Evolutionary conservation across 2,797 vertebrate species (phyloP).

Genomic region (Rhinatrema bivittatum): DNA sequence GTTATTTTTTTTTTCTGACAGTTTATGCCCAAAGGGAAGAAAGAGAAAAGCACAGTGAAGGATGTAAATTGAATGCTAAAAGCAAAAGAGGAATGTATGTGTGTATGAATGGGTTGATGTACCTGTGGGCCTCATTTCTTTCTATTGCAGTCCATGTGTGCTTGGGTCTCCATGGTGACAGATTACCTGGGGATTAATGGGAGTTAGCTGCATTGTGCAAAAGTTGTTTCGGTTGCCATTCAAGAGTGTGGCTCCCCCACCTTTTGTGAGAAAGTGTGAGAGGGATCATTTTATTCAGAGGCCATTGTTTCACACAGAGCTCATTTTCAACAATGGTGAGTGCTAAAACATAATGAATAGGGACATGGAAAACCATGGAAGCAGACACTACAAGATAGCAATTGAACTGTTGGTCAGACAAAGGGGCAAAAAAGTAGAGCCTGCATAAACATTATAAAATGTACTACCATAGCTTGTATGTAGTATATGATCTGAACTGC

Average conservation of each 20-base stretch:
- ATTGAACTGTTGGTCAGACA: too few relatives aligned
- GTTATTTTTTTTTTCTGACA: not conserved
- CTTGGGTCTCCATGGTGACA: constrained; percentile 20
- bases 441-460: too few relatives aligned
- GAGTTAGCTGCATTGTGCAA: constrained; percentile 6
- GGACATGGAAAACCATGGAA: too few relatives aligned
- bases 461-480: too few relatives aligned
- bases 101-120: rapidly evolving
- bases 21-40: not conserved
- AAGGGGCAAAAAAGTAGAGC: too few relatives aligned
- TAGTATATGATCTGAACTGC: too few relatives aligned
- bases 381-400: too few relatives aligned
- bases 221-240: rapidly evolving
- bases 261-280: rapidly evolving
- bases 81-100: rapidly evolving
- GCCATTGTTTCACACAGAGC: too few relatives aligned
- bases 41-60: not conserved
- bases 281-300: too few relatives aligned
- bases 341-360: too few relatives aligned
- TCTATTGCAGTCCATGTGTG: not conserved
- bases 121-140: not conserved
- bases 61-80: not conserved
- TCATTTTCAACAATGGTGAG: too few relatives aligned
- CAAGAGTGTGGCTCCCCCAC: rapidly evolving
- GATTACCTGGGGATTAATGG: constrained; percentile 28